Base-by-base conservation (phyloP, 2,888 invertebrate genomes). In the Acanthosepion lycidas region DNA sequence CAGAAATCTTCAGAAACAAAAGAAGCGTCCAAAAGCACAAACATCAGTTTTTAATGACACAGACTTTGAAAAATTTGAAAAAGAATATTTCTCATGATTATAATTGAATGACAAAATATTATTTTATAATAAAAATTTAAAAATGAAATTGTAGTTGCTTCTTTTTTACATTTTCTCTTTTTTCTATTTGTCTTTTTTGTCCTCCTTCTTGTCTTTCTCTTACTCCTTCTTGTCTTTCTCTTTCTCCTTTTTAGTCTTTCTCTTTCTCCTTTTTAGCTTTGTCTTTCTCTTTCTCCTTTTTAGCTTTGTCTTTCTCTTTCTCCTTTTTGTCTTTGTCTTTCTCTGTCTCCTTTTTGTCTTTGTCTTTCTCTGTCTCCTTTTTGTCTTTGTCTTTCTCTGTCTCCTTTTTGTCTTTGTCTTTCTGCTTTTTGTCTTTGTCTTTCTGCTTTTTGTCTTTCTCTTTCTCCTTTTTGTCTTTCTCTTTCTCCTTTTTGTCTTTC, bases 31-130 rank as follows among this genome's bases (percentile, higher is more conserved):
- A 78, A n/a, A n/a, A 78, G 33, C n/a, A n/a, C 12, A n/a, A 12
- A n/a, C 78, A 33, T n/a, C 78, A n/a, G 78, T 12, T 78, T 78
- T 78, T 23, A 15, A n/a, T n/a, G 78, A 78, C 6, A 23, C n/a
- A 78, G 78, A 78, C n/a, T 78, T 78, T 33, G 20, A 78, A 33
- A 78, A 78, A 78, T 78, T 78, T 78, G 78, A 78, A 78, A 78
- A 78, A n/a, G 78, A 78, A 78, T 78, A 78, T 78, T 78, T 78
- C n/a, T 78, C 78, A 12, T 78, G 78, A 78, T 78, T n/a, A 78
- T 15, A 0, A 2, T 4, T 78, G 0, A 78, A 33, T 78, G 5
- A n/a, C 15, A 78, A 78, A 12, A n/a, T 78, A 33, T 78, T 33
- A 12, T 78, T 78, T 78, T 9, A 15, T 78, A 78, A 78, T 78